phyloP scores from a whole-genome alignment of 1,140 invertebrate species.

The Drosophila seguyi region DNA sequence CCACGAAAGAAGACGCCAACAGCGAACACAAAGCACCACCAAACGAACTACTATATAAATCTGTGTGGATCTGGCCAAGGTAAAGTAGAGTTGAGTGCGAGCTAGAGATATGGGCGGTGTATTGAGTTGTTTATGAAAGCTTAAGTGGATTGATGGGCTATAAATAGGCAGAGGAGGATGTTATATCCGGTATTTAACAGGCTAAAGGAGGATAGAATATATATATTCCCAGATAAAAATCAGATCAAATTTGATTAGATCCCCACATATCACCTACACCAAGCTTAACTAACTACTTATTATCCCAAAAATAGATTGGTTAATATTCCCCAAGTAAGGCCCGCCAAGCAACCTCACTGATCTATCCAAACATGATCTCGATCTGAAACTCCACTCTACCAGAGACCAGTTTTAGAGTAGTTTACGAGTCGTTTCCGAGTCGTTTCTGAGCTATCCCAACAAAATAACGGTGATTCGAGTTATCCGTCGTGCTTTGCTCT shows the following conservation, averaged over 20 bases:
- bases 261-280: background rate
- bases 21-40: conserved; percentile 17
- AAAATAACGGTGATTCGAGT: conserved; percentile 67
- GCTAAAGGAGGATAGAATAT: too few relatives aligned
- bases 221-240: background rate
- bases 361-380: conserved; percentile 59
- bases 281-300: background rate
- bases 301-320: background rate
- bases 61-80: background rate
- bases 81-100: background rate
- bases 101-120: background rate
- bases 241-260: background rate
- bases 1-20: conserved; percentile 36
- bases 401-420: conserved; percentile 56
- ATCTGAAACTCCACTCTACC: background rate
- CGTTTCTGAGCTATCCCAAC: conserved; percentile 79
- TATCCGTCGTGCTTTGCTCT: conserved; percentile 8
- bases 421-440: too few relatives aligned
- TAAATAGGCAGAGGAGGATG: background rate
- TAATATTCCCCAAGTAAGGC: conserved; percentile 1
- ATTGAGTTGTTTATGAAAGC: conserved; percentile 10
- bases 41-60: background rate
- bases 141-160: conserved; percentile 8
- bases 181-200: background rate
- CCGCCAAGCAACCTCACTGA: conserved; percentile 41